Conservation (phyloP, 1,140 invertebrate genomes). For the Pogonus chalceus region DNA sequence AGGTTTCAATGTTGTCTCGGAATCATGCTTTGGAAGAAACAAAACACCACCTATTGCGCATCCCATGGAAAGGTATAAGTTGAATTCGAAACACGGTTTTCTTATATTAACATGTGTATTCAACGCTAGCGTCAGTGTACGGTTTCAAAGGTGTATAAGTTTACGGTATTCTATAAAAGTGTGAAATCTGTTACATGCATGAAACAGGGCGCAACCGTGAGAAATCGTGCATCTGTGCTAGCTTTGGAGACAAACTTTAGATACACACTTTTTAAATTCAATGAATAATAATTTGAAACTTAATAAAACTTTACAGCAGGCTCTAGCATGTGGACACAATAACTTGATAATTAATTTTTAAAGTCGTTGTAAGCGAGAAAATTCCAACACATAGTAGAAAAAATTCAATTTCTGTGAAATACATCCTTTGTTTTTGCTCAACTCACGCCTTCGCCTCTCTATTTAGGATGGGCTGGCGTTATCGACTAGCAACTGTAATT, state of each 20-base stretch:
- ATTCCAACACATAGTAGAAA: background rate
- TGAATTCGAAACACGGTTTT: no score
- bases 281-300: constrained; percentile 4
- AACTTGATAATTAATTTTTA: background rate
- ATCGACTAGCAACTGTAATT: constrained; percentile 3
- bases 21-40: no score
- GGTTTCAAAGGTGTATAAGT: no score
- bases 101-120: no score
- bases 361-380: background rate
- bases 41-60: no score
- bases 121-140: no score
- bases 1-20: no score
- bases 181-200: no score
- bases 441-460: background rate
- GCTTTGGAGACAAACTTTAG: background rate
- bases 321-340: background rate
- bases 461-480: background rate
- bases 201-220: background rate
- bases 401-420: constrained; percentile 4
- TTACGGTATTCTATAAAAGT: no score
- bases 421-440: background rate
- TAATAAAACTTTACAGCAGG: background rate
- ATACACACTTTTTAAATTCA: constrained; percentile 1
- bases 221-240: background rate
- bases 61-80: no score